phyloP scores from a whole-genome alignment of 1,140 invertebrate species.

The Drosophila sturtevanti region DNA sequence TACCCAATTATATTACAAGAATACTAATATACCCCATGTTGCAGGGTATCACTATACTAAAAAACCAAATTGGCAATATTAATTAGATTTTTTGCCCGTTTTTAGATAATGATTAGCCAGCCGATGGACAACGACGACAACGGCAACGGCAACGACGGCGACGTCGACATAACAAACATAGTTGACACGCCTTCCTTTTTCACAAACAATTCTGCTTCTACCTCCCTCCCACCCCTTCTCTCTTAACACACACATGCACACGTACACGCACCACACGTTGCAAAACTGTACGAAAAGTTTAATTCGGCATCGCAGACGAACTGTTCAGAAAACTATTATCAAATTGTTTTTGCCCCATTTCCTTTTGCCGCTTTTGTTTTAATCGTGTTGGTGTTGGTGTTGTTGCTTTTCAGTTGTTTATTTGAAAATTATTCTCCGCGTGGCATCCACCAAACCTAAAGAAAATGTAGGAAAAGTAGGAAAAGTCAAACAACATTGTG shows the following conservation, averaged over 20 bases:
- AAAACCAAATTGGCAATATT: conserved; percentile 71
- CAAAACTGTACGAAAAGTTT: conserved; percentile 45
- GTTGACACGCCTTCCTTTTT: conserved; percentile 19
- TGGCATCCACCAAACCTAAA: conserved; percentile 14
- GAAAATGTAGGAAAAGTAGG: conserved; percentile 6
- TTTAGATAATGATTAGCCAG: conserved; percentile 64
- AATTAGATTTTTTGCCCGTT: conserved; percentile 76
- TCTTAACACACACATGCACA: neutral
- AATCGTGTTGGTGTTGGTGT: conserved; percentile 6
- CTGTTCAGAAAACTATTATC: conserved; percentile 61
- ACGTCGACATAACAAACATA: conserved; percentile 12
- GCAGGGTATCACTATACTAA: conserved; percentile 8
- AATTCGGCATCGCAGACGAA: conserved; percentile 23
- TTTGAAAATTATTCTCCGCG: conserved; percentile 58
- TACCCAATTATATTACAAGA: neutral
- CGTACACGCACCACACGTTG: neutral
- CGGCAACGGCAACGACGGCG: conserved; percentile 3
- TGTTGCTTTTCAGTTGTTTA: conserved; percentile 55
- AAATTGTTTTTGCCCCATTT: conserved; percentile 27
- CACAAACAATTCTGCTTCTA: conserved; percentile 8
- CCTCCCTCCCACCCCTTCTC: neutral
- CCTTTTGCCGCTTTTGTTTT: neutral
- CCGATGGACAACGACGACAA: conserved; percentile 3
- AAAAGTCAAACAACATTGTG: conserved; percentile 7
- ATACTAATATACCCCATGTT: neutral